Evolutionary conservation across 2,888 invertebrate species (phyloP).

Genomic region (Zhuqinia jingwanae): DNA sequence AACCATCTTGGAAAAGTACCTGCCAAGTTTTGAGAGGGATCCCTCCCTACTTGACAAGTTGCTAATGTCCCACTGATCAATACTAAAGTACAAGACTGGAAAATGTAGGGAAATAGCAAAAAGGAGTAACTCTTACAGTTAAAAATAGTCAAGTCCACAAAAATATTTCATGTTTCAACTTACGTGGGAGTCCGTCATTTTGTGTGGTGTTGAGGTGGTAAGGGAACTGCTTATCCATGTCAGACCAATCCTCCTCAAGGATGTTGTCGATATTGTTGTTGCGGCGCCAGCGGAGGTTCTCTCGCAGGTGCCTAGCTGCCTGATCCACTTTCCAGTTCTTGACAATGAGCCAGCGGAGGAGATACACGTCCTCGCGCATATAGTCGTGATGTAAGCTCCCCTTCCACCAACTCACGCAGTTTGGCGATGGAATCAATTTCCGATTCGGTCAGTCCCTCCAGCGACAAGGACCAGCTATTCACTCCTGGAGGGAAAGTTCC

Average conservation of each 20-base stretch:
- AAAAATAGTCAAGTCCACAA: not conserved
- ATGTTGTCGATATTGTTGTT: not conserved
- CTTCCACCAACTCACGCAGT: not conserved
- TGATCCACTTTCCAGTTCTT: not conserved
- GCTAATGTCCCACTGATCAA: constrained; percentile 1
- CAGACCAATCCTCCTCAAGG: not conserved
- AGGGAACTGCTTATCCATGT: not conserved
- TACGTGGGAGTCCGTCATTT: not conserved
- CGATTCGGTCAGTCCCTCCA: not conserved
- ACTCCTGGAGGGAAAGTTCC: not conserved
- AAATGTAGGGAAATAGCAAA: too few species aligned
- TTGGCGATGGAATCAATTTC: not conserved
- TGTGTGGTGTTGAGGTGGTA: not conserved
- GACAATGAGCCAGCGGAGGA: not conserved
- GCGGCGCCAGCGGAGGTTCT: not conserved
- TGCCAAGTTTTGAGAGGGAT: not conserved
- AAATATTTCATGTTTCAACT: not conserved
- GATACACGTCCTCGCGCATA: not conserved
- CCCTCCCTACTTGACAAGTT: not conserved
- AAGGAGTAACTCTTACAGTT: not conserved
- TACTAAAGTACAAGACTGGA: constrained; percentile 5
- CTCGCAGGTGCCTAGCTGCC: not conserved
- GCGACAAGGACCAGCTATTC: not conserved
- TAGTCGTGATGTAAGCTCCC: not conserved
- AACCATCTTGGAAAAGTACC: constrained; percentile 1